phyloP scores from a whole-genome alignment of 2,797 vertebrate genomes.

The Hafferia zeledoni region DNA sequence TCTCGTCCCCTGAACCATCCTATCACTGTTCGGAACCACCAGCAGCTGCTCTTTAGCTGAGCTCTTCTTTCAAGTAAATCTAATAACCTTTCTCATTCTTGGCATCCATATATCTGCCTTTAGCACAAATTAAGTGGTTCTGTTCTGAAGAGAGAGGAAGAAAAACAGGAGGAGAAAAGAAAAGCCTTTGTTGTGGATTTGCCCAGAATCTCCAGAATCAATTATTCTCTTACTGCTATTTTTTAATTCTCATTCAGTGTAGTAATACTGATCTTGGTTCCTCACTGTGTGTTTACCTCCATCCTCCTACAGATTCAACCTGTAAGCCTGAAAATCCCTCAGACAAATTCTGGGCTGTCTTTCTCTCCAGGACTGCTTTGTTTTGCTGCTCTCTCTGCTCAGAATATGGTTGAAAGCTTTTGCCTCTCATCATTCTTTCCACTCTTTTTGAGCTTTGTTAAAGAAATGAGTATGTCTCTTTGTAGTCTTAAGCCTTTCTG shows the following conservation, averaged over 20 bases:
- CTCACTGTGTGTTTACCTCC: constrained; percentile 4
- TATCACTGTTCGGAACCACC: neutral
- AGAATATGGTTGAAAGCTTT: constrained; percentile 7
- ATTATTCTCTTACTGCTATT: neutral
- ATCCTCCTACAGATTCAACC: constrained; percentile 42
- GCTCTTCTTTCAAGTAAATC: neutral
- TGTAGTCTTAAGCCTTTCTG: neutral
- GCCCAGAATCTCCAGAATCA: constrained; percentile 43
- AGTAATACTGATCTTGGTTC: constrained; percentile 53
- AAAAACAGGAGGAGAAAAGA: constrained; percentile 26
- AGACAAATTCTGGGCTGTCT: constrained; percentile 15
- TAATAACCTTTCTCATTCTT: neutral
- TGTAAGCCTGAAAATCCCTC: constrained; percentile 50
- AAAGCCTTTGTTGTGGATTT: constrained; percentile 50
- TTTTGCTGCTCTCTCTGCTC: neutral
- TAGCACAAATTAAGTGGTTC: constrained; percentile 15
- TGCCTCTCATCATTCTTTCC: neutral
- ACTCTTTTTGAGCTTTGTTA: neutral
- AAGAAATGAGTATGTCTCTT: neutral
- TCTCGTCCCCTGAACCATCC: neutral
- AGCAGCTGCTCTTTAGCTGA: neutral
- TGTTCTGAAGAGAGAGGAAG: constrained; percentile 7
- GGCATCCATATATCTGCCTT: neutral
- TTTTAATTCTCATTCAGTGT: constrained; percentile 45
- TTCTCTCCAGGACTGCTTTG: neutral